Evolutionary conservation across 2,797 vertebrate species (phyloP).

Genomic region (Falco novaeseelandiae): DNA sequence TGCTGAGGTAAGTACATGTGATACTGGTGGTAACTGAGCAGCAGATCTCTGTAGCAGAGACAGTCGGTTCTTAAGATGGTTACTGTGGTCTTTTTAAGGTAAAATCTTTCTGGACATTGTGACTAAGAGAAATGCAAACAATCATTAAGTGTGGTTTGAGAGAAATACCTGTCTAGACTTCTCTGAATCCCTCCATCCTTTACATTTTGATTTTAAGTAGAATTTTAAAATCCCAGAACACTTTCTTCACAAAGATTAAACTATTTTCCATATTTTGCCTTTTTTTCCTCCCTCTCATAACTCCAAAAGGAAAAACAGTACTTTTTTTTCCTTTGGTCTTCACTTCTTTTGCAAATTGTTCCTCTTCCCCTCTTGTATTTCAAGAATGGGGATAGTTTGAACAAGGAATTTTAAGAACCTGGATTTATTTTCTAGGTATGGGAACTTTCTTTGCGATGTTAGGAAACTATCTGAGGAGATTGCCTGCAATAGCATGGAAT

Average conservation of each 20-base stretch:
- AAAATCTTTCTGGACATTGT: background rate
- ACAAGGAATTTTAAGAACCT: background rate
- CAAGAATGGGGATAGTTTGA: background rate
- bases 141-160: background rate
- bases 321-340: background rate
- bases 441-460: background rate
- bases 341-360: background rate
- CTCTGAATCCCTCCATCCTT: background rate
- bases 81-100: background rate
- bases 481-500: background rate
- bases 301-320: background rate
- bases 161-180: background rate
- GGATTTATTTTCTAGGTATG: background rate
- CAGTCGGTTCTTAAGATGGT: background rate
- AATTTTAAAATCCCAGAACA: background rate
- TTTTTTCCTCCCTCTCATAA: rapidly evolving
- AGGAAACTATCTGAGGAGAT: background rate
- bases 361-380: background rate
- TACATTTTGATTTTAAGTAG: background rate
- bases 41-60: background rate
- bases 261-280: background rate
- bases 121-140: background rate
- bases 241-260: background rate
- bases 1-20: background rate
- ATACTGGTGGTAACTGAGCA: background rate